Base-by-base conservation (phyloP, 30 jellyfish, hydroid and myxozoan genomes). In the Aurelia aurita complex sp. Pacific region DNA sequence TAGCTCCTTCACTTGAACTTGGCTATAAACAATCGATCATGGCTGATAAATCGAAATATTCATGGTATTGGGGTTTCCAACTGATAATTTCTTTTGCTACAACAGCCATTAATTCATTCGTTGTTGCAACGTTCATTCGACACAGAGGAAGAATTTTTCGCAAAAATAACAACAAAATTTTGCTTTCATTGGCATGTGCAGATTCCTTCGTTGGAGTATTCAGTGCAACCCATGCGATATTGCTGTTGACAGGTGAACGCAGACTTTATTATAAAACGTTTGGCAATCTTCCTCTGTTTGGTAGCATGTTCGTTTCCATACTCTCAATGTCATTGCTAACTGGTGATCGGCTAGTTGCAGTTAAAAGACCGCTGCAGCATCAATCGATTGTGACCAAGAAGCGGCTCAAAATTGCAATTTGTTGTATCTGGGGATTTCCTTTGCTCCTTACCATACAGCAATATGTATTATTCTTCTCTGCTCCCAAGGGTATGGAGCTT, bases 221-320 rank as follows among this genome's bases (percentile, higher is more conserved):
- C 61, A 7, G 89, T 55, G 36, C 67, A 33, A 13, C 61, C 11
- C 67, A 63, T 33, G 89, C 80, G 38, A 57, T 52, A 1, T 79
- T 65, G 13, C 55, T 79, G 89, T 69, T 79, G 5, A 36, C 89
- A 18, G 36, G 32, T 34, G 74, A 79, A 23, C 43, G 52, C 59
- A 18, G 10, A 57, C 19, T 10, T 9, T 10, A 63, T 9, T 79
- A 64, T 79, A 73, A 77, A 51, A 36, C 69, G 7, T 5, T 50
- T 6, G 93, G 87, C 1, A 84, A 61, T 46, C 74, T 84, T 18
- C 93, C 93, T 6, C 73, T 84, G n/a, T 84, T 84, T 65, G 87
- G 87, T 32, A 84, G 93, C 76, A 64, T 84, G 83, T 84, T 84
- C 78, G 85, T 75, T 5, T 84, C 93, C 43, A 84, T 84, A 16